Base-by-base conservation (phyloP, 1,140 invertebrate genomes). In the Parasteatoda tepidariorum region DNA sequence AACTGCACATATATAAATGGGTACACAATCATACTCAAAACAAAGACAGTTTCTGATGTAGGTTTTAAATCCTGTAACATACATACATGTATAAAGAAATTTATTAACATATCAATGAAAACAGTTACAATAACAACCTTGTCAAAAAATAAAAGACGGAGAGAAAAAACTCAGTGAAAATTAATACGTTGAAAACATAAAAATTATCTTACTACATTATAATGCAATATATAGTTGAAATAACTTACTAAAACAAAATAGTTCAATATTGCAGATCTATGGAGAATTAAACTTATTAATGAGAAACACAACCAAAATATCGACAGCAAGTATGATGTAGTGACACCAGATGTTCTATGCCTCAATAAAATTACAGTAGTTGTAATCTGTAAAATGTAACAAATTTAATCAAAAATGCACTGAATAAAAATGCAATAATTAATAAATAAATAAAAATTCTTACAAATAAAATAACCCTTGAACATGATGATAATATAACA, bases 191-290 rank as follows among this genome's bases (percentile, higher is more conserved):
- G n/a, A n/a, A n/a, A n/a, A n/a, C n/a, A n/a, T n/a, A n/a, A n/a
- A n/a, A n/a, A n/a, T n/a, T n/a, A n/a, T n/a, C n/a, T n/a, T n/a
- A n/a, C n/a, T n/a, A n/a, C n/a, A n/a, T n/a, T n/a, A n/a, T n/a
- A n/a, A n/a, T n/a, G n/a, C n/a, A n/a, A n/a, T n/a, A n/a, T n/a
- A n/a, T n/a, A n/a, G n/a, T n/a, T n/a, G n/a, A n/a, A n/a, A n/a
- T n/a, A n/a, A 73, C 70, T 57, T 73, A 73, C 70, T 6, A 57
- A 33, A 55, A 33, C 18, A 31, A 73, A 73, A 34, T 57, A 57
- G 22, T 18, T 33, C 3, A 73, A 22, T n/a, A 59, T 28, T 55
- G 15, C 22, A 28, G 70, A 73, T 73, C 70, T 73, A 15, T 73
- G 54, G 26, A 59, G 28, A 57, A 73, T 22, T 31, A 73, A 31